Conservation (phyloP, 2,797 vertebrate genomes). For the Percopsis omiscomaycus region DNA sequence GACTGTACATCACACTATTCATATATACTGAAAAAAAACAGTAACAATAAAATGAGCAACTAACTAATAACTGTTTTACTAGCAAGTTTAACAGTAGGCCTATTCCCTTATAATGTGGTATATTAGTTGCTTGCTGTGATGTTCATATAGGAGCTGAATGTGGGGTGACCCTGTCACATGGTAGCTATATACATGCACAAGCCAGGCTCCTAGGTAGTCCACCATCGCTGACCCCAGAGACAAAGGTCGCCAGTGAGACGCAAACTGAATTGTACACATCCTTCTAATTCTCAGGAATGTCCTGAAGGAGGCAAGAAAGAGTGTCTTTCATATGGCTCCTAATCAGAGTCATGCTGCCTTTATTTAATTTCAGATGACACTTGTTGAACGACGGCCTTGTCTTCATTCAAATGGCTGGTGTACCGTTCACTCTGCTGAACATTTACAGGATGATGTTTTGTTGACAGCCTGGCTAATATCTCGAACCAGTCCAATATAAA, state of each 20-base stretch:
- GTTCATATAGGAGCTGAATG: slow-evolving; percentile 8
- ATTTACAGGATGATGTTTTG: slow-evolving; percentile 45
- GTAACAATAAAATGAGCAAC: slow-evolving; percentile 13
- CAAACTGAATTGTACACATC: slow-evolving; percentile 76
- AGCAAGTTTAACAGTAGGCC: slow-evolving; percentile 2
- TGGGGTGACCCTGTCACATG: slow-evolving; percentile 41
- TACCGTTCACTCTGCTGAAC: slow-evolving; percentile 38
- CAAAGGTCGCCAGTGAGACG: slow-evolving; percentile 55
- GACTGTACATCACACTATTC: no score
- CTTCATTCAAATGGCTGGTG: slow-evolving; percentile 59
- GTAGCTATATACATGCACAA: slow-evolving; percentile 26
- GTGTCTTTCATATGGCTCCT: slow-evolving; percentile 73
- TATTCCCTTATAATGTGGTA: slow-evolving; percentile 20
- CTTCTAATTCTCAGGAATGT: slow-evolving; percentile 78
- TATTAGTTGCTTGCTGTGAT: no score
- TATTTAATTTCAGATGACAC: slow-evolving; percentile 69
- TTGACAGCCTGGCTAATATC: slow-evolving; percentile 4
- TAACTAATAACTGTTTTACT: no score
- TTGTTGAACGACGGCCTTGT: slow-evolving; percentile 75
- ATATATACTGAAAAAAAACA: background rate
- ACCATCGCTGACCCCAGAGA: slow-evolving; percentile 54
- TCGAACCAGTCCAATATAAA: no score
- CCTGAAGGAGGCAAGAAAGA: slow-evolving; percentile 74
- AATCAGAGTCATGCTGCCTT: slow-evolving; percentile 79
- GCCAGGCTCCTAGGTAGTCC: slow-evolving; percentile 61